Base-by-base conservation (phyloP, 37 sponge, comb jelly and placozoan species). In the Halisarca cf. caerulea region DNA sequence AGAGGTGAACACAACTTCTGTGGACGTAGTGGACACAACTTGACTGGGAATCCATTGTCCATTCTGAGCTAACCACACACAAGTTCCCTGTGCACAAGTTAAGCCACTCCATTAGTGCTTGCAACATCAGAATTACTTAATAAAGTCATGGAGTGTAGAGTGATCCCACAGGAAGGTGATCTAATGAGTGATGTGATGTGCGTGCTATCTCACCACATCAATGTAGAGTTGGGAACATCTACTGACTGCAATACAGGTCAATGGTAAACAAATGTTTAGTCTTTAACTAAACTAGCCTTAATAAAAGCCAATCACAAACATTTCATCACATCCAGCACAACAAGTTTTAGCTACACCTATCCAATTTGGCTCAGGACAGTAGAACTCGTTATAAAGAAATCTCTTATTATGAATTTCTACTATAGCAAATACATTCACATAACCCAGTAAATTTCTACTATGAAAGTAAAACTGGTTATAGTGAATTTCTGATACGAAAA, bases 31-130 rank as follows among this genome's bases (percentile, higher is more conserved):
- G 11, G 44, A 47, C n/a, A 69, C 44, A 21, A 91, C 85, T 17
- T 41, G 30, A 0, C 89, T 83, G 14, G 95, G 95, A 2, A 81
- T 34, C 95, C 89, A 89, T 44, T 86, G 80, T 17, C 64, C 66
- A 7, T 83, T 44, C 45, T 72, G 59, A 2, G 34, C 27, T 55
- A 94, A 23, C 95, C 95, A 94, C 60, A 91, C 95, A 8, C 79
- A 70, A 6, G 42, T 41, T 27, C 92, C 95, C 95, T 94, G 61
- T 33, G 15, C 64, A 62, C 8, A 7, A 62, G 64, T 7, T 20
- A 54, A 54, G 17, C 11, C 57, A 54, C 57, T 11, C 57, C 57
- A 11, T 54, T 20, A 11, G 17, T 11, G 11, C 57, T n/a, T n/a
- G n/a, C n/a, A n/a, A n/a, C n/a, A n/a, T n/a, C n/a, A n/a, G n/a